Evolutionary conservation across 2,113 vertebrate genomes (phyloP).

Genomic region (Caranx melampygus): DNA sequence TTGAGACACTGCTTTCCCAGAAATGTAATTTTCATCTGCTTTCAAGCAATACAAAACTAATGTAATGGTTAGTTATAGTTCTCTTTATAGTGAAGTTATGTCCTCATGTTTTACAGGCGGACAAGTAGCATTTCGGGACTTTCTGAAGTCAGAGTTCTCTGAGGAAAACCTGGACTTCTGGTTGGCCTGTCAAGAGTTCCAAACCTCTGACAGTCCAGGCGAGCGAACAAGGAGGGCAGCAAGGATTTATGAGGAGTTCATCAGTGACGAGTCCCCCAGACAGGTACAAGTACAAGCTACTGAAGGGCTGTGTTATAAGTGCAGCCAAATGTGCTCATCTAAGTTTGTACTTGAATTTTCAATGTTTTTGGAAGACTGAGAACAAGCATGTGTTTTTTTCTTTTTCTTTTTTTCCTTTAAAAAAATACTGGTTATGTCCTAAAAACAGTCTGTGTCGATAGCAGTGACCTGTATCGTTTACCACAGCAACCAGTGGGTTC

Average conservation of each 20-base stretch:
- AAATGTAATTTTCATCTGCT: constrained; percentile 85
- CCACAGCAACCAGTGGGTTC: background rate
- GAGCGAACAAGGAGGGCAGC: constrained; percentile 51
- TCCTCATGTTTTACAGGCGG: constrained; percentile 62
- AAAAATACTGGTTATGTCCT: background rate
- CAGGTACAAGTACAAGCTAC: constrained; percentile 56
- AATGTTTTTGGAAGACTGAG: background rate
- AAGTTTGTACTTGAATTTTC: background rate
- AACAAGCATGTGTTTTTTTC: no score
- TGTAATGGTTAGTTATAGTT: constrained; percentile 33
- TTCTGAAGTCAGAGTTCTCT: constrained; percentile 76
- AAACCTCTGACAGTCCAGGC: constrained; percentile 43
- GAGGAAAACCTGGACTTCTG: constrained; percentile 82
- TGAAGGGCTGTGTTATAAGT: background rate
- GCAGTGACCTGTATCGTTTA: background rate
- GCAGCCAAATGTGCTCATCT: background rate
- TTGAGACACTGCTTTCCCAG: constrained; percentile 87
- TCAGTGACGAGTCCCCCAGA: constrained; percentile 64
- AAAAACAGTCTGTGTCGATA: no score
- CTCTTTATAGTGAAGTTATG: constrained; percentile 13
- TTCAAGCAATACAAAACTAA: constrained; percentile 44
- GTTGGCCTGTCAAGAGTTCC: constrained; percentile 74
- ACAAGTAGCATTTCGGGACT: constrained; percentile 63
- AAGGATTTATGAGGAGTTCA: constrained; percentile 74
- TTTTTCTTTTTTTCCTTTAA: background rate